These are phyloP conservation scores for Opisthograptis luteolata DNA, from an alignment of 2,888 invertebrate genomes.

Conservation along the genomic window DNA sequence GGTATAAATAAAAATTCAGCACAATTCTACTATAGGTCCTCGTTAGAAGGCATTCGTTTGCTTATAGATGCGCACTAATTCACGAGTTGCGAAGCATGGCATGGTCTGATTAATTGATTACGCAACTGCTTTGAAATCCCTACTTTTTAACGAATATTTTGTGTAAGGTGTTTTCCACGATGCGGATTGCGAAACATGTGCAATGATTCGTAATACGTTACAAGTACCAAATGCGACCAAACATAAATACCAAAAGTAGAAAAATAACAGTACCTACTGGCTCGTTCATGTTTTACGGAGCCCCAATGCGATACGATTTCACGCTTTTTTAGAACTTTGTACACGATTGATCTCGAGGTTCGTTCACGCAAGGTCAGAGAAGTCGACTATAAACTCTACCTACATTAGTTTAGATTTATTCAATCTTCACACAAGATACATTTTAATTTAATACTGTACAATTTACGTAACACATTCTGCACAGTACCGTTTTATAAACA, in stretches of 20 bases:
- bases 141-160: not conserved
- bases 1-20: too few species aligned
- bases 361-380: slow-evolving; percentile 3
- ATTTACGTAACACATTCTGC: too few species aligned
- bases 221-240: too few species aligned
- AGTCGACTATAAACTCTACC: not conserved
- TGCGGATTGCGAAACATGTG: not conserved
- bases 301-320: not conserved
- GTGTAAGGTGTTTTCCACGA: not conserved
- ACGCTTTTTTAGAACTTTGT: slow-evolving; percentile 2
- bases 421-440: too few species aligned
- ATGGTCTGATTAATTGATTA: not conserved
- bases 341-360: not conserved
- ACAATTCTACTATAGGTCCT: too few species aligned
- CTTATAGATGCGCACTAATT: slow-evolving; percentile 5
- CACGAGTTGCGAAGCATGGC: slow-evolving; percentile 3
- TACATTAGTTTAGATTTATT: not conserved
- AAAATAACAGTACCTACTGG: not conserved
- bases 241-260: too few species aligned
- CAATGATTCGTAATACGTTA: too few species aligned
- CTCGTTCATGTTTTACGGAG: slow-evolving; percentile 1
- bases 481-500: too few species aligned
- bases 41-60: too few species aligned
- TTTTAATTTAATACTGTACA: too few species aligned
- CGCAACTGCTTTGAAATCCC: slow-evolving; percentile 1